Conservation (phyloP, 2,888 invertebrate species). For the Nomada fabriciana region DNA sequence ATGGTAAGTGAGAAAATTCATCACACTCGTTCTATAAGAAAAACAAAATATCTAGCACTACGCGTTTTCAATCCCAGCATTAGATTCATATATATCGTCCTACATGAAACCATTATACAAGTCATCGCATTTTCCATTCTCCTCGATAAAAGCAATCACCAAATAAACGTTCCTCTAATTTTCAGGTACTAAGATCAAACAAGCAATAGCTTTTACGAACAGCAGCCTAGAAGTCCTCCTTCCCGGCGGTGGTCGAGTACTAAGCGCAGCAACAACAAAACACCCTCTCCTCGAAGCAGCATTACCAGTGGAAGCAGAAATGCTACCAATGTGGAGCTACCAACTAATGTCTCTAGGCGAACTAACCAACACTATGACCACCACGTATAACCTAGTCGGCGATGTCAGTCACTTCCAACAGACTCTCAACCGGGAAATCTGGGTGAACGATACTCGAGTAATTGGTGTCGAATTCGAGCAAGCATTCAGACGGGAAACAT, state of each 20-base stretch:
- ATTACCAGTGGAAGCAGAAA: slow-evolving; percentile 94
- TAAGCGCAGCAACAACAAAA: slow-evolving; percentile 91
- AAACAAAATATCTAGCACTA: too few relatives aligned
- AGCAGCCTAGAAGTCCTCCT: slow-evolving; percentile 91
- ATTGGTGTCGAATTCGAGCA: slow-evolving; percentile 97
- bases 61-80: too few relatives aligned
- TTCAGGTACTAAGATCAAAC: slow-evolving; percentile 87
- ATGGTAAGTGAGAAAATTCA: slow-evolving; percentile 83
- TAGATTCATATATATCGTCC: too few relatives aligned
- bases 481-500: slow-evolving; percentile 94
- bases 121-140: not conserved
- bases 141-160: not conserved
- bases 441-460: slow-evolving; percentile 96
- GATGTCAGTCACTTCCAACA: slow-evolving; percentile 94
- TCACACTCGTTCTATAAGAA: not conserved
- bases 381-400: slow-evolving; percentile 92
- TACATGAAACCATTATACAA: too few relatives aligned
- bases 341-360: slow-evolving; percentile 92
- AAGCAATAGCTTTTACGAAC: slow-evolving; percentile 91
- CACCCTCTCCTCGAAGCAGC: slow-evolving; percentile 94
- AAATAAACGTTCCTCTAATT: not conserved
- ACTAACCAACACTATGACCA: slow-evolving; percentile 91
- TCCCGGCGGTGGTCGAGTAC: slow-evolving; percentile 90
- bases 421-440: slow-evolving; percentile 91
- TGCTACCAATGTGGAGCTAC: slow-evolving; percentile 95